Evolutionary conservation across 1,140 invertebrate species (phyloP), one percentile per base, ranked within the genome.

Genomic region (Caenorhabditis brenneri): DNA sequence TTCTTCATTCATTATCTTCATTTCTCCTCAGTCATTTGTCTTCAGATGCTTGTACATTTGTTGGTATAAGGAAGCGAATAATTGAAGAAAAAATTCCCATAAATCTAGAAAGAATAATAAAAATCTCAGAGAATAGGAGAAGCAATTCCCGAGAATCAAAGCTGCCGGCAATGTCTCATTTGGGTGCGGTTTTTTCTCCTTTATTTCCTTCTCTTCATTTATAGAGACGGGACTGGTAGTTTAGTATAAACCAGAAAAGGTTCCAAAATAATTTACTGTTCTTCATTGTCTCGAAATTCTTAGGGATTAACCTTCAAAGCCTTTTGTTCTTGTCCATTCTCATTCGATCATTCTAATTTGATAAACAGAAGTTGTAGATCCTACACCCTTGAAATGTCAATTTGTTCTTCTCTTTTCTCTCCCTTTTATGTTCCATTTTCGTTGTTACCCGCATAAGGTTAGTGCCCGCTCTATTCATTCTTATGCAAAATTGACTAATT

Each of bases 401-500:
- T 74, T n/a, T 74, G 19, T 81, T 55, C 33, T 55, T 58, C 36
- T 46, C 49, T 46, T 79, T 48, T 27, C 19, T 51, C 65, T 24
- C 36, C 65, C 33, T 39, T 79, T 15, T 22, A 29, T 46, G 39
- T 46, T 29, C 39, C 39, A 51, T 51, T 80, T n/a, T 80, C 15
- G 0, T 22, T 6, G 15, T 49, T 42, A 58, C 80, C 36, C 53
- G 53, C 78, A 60, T 53, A 60, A 60, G 48, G 53, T 42, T 55
- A 51, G 78, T 60, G 36, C 51, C 2, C 29, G 0, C n/a, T 15
- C 31, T 22, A 42, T 81, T 46, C 33, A 81, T 55, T 58, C 80
- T 51, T 74, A 74, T 74, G 65, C 65, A 74, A 74, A 74, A 74
- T 42, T 74, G 65, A 74, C 42, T 74, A 74, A 74, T 74, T 65